Evolutionary conservation across 2,888 invertebrate species (phyloP).

Genomic region (Spisula subtruncata): DNA sequence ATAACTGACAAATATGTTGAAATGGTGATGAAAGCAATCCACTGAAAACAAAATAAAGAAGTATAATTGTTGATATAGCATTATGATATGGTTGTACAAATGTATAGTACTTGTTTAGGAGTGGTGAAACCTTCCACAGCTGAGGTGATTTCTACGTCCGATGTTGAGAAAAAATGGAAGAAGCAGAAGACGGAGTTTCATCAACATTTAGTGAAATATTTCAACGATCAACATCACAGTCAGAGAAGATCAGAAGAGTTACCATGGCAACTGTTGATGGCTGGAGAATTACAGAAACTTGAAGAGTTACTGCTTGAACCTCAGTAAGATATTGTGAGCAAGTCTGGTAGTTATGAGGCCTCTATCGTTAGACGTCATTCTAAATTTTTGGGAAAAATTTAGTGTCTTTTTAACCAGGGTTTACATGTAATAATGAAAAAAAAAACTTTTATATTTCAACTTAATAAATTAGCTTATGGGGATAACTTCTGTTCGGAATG

Average conservation of each 20-base stretch:
- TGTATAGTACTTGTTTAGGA: conserved; percentile 67
- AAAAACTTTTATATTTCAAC: no score
- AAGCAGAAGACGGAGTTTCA: conserved; percentile 80
- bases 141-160: conserved; percentile 67
- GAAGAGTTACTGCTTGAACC: conserved; percentile 78
- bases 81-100: neutral
- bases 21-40: no score
- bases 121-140: conserved; percentile 77
- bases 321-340: conserved; percentile 73
- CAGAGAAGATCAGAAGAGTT: conserved; percentile 81
- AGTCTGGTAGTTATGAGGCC: no score
- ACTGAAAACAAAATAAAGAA: no score
- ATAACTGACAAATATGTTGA: no score
- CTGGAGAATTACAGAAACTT: conserved; percentile 78
- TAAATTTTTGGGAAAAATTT: no score
- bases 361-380: no score
- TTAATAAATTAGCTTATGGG: no score
- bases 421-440: no score
- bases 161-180: conserved; percentile 73
- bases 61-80: no score
- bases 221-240: conserved; percentile 74
- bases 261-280: conserved; percentile 85
- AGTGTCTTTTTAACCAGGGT: no score
- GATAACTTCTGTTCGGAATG: no score
- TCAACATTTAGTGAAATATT: conserved; percentile 80